Conservation (phyloP, 2,113 vertebrate genomes). For the Thinocorus orbignyianus region DNA sequence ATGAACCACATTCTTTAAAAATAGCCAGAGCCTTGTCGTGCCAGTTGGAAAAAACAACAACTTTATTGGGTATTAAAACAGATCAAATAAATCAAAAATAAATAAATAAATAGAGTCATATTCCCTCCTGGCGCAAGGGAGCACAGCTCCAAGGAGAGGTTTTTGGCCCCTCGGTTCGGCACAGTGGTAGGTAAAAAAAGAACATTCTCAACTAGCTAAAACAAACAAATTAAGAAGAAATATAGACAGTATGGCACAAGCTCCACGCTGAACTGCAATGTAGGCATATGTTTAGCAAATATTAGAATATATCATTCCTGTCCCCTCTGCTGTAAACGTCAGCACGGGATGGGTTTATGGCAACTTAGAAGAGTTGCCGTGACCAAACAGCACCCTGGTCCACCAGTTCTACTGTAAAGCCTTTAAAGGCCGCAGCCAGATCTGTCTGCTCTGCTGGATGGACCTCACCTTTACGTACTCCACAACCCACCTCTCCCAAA, state of each 20-base stretch:
- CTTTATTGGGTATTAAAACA: constrained; percentile 42
- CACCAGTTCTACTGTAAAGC: background rate
- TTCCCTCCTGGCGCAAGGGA: background rate
- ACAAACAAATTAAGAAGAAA: constrained; percentile 49
- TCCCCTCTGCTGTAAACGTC: background rate
- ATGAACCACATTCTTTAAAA: constrained; percentile 57
- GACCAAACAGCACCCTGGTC: background rate
- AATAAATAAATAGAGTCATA: constrained; percentile 23
- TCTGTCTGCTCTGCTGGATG: background rate
- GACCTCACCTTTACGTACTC: background rate
- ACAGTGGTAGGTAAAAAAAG: constrained; percentile 38
- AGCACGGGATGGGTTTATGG: background rate
- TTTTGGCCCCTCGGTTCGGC: constrained; percentile 38
- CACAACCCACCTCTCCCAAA: background rate
- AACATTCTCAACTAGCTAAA: constrained; percentile 57
- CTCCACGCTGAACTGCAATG: background rate
- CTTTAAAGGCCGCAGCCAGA: background rate
- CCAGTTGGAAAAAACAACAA: constrained; percentile 58
- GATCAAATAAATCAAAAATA: constrained; percentile 56
- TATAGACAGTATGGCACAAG: background rate
- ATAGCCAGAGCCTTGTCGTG: constrained; percentile 20
- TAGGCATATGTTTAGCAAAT: constrained; percentile 25
- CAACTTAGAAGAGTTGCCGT: background rate
- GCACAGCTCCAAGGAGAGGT: background rate
- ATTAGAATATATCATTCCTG: background rate